phyloP scores from a whole-genome alignment of 1,140 invertebrate genomes.

The Drosophila melanogaster region DNA sequence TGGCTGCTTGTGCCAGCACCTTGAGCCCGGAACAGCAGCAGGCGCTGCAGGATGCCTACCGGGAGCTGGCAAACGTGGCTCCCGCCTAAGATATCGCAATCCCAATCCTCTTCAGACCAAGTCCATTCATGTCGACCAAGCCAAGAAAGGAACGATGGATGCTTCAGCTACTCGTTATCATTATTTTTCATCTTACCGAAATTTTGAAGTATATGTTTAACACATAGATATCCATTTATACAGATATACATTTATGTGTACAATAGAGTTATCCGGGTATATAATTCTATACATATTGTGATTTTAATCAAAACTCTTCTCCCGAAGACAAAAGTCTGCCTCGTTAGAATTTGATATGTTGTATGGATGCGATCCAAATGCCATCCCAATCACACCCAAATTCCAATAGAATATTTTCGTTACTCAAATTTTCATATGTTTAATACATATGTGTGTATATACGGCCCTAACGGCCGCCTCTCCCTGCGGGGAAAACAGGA shows the following conservation, averaged over 20 bases:
- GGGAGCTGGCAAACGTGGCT: conserved; percentile 62
- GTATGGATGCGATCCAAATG: conserved; percentile 41
- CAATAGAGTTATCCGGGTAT: conserved; percentile 54
- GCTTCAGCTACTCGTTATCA: conserved; percentile 23
- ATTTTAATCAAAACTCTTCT: conserved; percentile 77
- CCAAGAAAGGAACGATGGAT: conserved; percentile 5
- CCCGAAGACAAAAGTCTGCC: conserved; percentile 70
- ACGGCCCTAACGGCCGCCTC: conserved; percentile 54
- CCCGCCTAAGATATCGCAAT: conserved; percentile 34
- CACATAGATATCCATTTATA: conserved; percentile 19
- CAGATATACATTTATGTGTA: conserved; percentile 21
- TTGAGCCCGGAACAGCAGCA: conserved; percentile 92
- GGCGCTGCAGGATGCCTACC: conserved; percentile 89
- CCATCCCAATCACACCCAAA: conserved; percentile 50
- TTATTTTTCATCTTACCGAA: conserved; percentile 39
- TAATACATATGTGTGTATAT: conserved; percentile 56
- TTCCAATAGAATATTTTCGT: conserved; percentile 73
- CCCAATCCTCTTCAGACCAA: not conserved
- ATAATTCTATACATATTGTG: conserved; percentile 69
- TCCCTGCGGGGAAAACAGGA: conserved; percentile 15
- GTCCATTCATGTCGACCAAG: conserved; percentile 1
- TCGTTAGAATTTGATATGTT: conserved; percentile 74
- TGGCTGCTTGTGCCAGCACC: conserved; percentile 91
- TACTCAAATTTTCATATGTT: conserved; percentile 63
- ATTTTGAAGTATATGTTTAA: conserved; percentile 42